Base-by-base conservation (phyloP, 2,797 vertebrate species). In the Galaxias olidus region DNA sequence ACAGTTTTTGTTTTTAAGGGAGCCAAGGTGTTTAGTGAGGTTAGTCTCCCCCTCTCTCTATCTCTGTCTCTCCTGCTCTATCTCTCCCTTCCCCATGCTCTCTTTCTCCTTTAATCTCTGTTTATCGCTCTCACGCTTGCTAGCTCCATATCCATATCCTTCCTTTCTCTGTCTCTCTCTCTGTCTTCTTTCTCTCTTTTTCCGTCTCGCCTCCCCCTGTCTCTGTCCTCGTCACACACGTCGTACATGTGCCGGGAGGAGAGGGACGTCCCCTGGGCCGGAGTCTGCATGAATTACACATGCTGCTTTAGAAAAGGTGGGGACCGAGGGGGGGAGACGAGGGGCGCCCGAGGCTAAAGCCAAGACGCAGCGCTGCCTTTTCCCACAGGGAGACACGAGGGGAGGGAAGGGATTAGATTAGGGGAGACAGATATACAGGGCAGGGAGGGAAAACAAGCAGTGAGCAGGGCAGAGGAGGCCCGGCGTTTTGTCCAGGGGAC, bases 221-320 rank as follows among this genome's bases (percentile, higher is more conserved):
- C 3, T 30, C 30, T 30, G 30, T 30, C 3, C 30, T 30, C 6
- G 30, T 30, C 30, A 2, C 6, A 30, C 30, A n/a, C n/a, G n/a
- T n/a, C n/a, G n/a, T n/a, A n/a, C 30, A 3, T 30, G 30, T 3
- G 30, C 2, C 6, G 49, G 68, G 47, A 62, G 70, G 80, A 74
- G 66, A 75, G 68, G 68, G 67, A 69, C 68, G 76, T 46, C 73
- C 87, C 80, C 74, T 63, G 79, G 79, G 85, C 84, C 61, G 65
- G 58, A 75, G 59, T 67, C 77, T 76, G 78, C 72, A 83, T 87
- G 86, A 86, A 86, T 84, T 80, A 86, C 79, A 83, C 84, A 78
- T 76, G 78, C 30, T 69, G 66, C 66, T 45, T 51, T 57, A 41
- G 76, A 68, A 77, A 82, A 77, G 76, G 74, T 77, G 74, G 78